Evolutionary conservation across 2,113 vertebrate species (phyloP).

Genomic region (Myotis davidii): DNA sequence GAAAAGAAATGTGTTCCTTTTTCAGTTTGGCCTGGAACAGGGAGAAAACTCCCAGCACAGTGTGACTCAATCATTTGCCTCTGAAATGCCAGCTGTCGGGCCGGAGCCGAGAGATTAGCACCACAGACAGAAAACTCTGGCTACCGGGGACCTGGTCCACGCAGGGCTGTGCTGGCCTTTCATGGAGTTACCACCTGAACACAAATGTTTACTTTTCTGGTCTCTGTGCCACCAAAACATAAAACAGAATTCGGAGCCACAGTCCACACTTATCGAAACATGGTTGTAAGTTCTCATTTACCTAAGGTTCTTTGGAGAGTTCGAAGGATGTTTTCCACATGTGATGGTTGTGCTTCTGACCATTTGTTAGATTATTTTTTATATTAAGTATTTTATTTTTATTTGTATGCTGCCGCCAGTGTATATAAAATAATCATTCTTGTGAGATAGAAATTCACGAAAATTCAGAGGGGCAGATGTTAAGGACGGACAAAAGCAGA

Average conservation of each 20-base stretch:
- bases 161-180: neutral
- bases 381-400: too few relatives aligned
- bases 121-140: neutral
- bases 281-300: neutral
- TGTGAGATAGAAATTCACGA: too few relatives aligned
- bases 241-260: neutral
- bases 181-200: neutral
- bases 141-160: too few relatives aligned
- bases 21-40: neutral
- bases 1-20: neutral
- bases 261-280: neutral
- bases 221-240: neutral
- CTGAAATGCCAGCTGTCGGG: neutral
- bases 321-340: neutral
- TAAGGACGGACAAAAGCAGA: too few relatives aligned
- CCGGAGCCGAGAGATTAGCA: neutral
- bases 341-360: neutral
- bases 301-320: neutral
- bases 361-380: neutral
- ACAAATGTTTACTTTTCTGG: neutral
- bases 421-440: too few relatives aligned
- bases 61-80: neutral
- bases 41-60: neutral
- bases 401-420: too few relatives aligned
- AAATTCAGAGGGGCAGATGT: too few relatives aligned